Base-by-base conservation (phyloP, 2,113 vertebrate species). In the Rhizomys pruinosus region DNA sequence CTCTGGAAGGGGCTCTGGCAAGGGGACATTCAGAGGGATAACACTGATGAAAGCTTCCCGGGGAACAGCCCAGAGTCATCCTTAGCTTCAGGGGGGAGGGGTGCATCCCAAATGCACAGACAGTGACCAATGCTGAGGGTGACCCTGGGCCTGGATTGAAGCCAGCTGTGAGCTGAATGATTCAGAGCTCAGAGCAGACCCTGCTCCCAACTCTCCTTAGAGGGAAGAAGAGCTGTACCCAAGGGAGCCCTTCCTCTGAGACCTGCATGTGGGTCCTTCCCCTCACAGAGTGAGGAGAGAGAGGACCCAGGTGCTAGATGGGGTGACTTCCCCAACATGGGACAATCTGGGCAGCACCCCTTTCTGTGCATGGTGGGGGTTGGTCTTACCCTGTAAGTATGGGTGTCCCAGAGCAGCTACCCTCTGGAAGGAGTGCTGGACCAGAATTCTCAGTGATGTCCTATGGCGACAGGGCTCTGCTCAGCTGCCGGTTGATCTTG, bases 101-200 rank as follows among this genome's bases (percentile, higher is more conserved):
- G 8, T 19, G 6, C n/a, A 52, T 25, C 84, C 84, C 59, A 72
- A 17, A 80, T 89, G 78, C 39, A 69, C 7, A 94, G 94, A 68
- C n/a, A 39, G 22, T 77, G 63, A 87, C 89, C 61, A 23, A 13
- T 80, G 44, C 74, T 71, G 29, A 13, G 9, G 84, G 57, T 23
- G 61, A 37, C n/a, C 13, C 61, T 81, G 34, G 79, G 63, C n/a
- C 84, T 91, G 88, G 92, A 66, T 81, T 72, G 88, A 37, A 37
- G 80, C 47, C 72, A 76, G 66, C 23, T 77, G 61, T 73, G 57
- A 22, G 7, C 12, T 25, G n/a, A 37, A 44, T 29, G 71, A 71
- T 57, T 90, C 77, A 69, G 93, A 90, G 81, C 25, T 29, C 71
- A 69, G 61, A 92, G 66, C 8, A 61, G 25, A 13, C 42, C 22